Base-by-base conservation (phyloP, 2,888 invertebrate genomes). In the Parnassius glacialis region DNA sequence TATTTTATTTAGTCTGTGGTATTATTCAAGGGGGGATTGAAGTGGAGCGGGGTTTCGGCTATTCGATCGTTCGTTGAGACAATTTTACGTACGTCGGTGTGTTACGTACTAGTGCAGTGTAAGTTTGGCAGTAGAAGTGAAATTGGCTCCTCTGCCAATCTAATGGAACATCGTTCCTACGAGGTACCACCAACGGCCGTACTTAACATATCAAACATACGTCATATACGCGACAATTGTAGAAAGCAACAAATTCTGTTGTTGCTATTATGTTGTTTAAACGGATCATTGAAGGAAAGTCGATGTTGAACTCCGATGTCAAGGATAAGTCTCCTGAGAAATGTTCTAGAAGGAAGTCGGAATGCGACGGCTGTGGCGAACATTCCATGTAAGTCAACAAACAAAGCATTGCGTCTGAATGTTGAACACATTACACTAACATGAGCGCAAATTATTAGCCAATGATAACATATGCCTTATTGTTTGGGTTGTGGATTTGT, bases 271-370 rank as follows among this genome's bases (percentile, higher is more conserved):
- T 92, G 92, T 81, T 92, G 92, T 84, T 90, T 90, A 90, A 92
- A 92, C 91, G 92, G 90, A 83, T 92, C 91, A 80, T 92, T 85
- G 86, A 91, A 90, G 83, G 92, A 92, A 90, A 92, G 76, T 87
- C 92, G 86, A 80, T 90, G 90, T 84, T 92, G 91, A 92, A 89
- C 67, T 76, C 79, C 60, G 82, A 87, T 70, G 75, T 70, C 58
- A 83, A 79, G 76, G 84, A 74, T 64, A 84, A 79, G 74, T 68
- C 75, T 67, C 75, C 78, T 66, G 79, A 85, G 79, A 90, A 89
- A 84, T 90, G 90, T 87, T 85, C 85, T 80, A 87, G 87, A 87
- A 87, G 86, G 76, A 83, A 75, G 70, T 87, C 88, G 74, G 89
- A 90, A 88, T 92, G 91, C 74, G 81, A 86, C 72, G 87, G 85